A percentile compares a stretch with the other conserved stretches of the same genome.
These are phyloP conservation scores for Drosophila mimetica DNA, from an alignment of 2,888 invertebrate genomes.

Conservation along the genomic window DNA sequence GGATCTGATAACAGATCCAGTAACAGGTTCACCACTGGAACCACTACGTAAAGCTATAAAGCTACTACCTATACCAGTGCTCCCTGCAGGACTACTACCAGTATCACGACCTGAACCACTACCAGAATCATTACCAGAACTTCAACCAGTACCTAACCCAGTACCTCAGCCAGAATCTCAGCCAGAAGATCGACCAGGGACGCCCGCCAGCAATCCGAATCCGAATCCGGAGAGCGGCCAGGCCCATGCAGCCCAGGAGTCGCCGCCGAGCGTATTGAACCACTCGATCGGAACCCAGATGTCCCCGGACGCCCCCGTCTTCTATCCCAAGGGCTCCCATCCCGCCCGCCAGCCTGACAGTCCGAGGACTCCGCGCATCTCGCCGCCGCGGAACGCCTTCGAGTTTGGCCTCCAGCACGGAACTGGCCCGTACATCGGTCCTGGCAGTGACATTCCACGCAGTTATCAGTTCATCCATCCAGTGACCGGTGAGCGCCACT, in stretches of 20 bases:
- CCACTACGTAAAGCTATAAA: too few relatives aligned
- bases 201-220: neutral
- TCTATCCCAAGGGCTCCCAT: slow-evolving; percentile 51
- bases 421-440: slow-evolving; percentile 19
- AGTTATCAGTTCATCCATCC: neutral
- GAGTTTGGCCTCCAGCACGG: slow-evolving; percentile 19
- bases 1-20: neutral
- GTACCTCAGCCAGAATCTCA: too few relatives aligned
- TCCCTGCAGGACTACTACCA: too few relatives aligned
- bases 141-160: neutral
- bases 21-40: neutral
- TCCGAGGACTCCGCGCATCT: neutral
- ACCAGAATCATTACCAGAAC: neutral
- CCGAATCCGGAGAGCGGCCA: neutral
- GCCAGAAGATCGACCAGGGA: neutral
- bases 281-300: slow-evolving; percentile 1
- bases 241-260: neutral
- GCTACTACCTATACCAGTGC: too few relatives aligned
- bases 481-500: neutral
- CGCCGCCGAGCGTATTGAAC: neutral
- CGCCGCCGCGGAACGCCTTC: neutral
- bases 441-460: neutral
- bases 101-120: too few relatives aligned
- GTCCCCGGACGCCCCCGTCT: slow-evolving; percentile 54
- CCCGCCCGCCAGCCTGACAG: slow-evolving; percentile 14